A percentile compares a stretch with the other conserved stretches of the same genome.
phyloP scores from a whole-genome alignment of 2,113 vertebrate genomes.

The Taxidea taxus region DNA sequence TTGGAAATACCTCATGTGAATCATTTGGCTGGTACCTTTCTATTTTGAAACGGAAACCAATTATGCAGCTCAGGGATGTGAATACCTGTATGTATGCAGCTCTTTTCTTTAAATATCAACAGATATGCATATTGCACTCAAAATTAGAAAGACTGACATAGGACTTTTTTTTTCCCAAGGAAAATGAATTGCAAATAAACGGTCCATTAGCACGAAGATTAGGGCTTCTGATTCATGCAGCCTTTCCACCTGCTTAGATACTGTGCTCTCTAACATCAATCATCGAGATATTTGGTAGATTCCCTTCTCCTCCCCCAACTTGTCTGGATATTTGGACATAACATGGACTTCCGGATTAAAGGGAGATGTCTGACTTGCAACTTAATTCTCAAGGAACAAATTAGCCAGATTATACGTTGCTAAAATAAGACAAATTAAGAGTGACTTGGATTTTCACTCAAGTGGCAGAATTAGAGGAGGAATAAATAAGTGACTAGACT shows the following conservation, averaged over 20 bases:
- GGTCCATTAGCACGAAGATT: slow-evolving; percentile 25
- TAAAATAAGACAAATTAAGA: slow-evolving; percentile 72
- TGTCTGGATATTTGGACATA: background rate
- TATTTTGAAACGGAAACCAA: slow-evolving; percentile 40
- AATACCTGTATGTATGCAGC: background rate
- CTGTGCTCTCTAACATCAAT: background rate
- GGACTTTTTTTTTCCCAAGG: background rate
- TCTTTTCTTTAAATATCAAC: slow-evolving; percentile 54
- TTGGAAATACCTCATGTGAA: slow-evolving; percentile 23
- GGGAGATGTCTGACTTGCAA: slow-evolving; percentile 28
- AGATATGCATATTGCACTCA: slow-evolving; percentile 41
- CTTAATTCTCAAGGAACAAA: slow-evolving; percentile 58
- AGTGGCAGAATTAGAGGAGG: slow-evolving; percentile 53
- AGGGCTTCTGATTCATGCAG: background rate
- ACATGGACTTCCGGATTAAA: background rate
- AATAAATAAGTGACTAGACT: slow-evolving; percentile 60
- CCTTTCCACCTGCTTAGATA: slow-evolving; percentile 1
- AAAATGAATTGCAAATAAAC: slow-evolving; percentile 43
- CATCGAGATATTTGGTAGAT: background rate
- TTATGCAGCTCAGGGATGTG: background rate
- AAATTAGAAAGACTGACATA: slow-evolving; percentile 44
- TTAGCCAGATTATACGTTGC: slow-evolving; percentile 63
- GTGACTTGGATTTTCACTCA: slow-evolving; percentile 49
- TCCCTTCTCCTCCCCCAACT: background rate
- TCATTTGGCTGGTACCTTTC: slow-evolving; percentile 35